Base-by-base conservation (phyloP, 2,797 vertebrate genomes). In the Typhlichthys eigenmanni region DNA sequence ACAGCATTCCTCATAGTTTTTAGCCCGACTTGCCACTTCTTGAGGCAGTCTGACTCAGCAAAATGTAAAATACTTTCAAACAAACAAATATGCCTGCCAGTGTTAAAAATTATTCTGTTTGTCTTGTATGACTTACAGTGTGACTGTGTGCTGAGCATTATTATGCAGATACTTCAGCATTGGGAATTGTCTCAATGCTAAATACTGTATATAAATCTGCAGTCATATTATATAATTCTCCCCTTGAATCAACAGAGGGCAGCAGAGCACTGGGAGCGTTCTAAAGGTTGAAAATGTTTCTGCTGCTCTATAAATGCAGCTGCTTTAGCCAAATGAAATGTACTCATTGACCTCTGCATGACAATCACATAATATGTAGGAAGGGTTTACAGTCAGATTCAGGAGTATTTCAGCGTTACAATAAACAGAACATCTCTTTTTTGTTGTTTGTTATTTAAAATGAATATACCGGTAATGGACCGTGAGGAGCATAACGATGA, bases 261-360 rank as follows among this genome's bases (percentile, higher is more conserved):
- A 89, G 88, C 75, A 85, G 14, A 82, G 63, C 4, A 46, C 71
- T 64, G 64, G 19, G 53, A 68, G 1, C 58, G 48, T 34, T 7
- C 1, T 13, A 3, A 52, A 34, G 4, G 9, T 17, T 47, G 14
- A 55, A 49, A 49, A 72, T 64, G 62, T 50, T 55, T 19, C 32
- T 68, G 17, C 53, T 65, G 66, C 56, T 68, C 50, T 66, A 47
- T 62, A 66, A 81, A 78, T 55, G 66, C 60, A 77, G 78, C 78
- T 81, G 76, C 66, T 85, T 29, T 61, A 34, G 76, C 49, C 49
- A 69, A 75, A 62, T 55, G 47, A 75, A 66, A 58, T 82, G 79
- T 73, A 82, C 84, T 76, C 87, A 55, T 58, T 86, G 83, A 87
- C 85, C 87, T 86, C 79, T 81, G 74, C 68, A 68, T 61, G 7